These are phyloP conservation scores for Buathra laborator DNA, from an alignment of 2,888 invertebrate genomes.

Conservation along the genomic window DNA sequence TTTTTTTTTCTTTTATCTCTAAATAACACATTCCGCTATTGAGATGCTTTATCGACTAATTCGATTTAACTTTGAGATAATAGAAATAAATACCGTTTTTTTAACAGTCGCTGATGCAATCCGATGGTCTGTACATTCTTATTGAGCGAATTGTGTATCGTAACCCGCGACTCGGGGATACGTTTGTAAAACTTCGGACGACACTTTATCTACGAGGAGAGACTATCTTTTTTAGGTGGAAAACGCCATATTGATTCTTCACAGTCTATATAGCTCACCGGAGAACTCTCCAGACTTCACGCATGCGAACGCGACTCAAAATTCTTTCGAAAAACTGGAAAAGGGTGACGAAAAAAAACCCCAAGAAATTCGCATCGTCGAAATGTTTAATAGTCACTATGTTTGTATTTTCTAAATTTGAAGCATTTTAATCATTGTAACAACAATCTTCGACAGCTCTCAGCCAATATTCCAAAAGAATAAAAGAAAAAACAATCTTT, in stretches of 20 bases:
- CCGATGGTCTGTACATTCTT: neutral
- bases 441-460: conserved; percentile 41
- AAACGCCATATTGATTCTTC: conserved; percentile 30
- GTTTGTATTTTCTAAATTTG: conserved; percentile 57
- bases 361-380: neutral
- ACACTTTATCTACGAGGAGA: too few relatives aligned
- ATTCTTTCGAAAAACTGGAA: neutral
- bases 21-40: neutral
- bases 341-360: too few relatives aligned
- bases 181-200: too few relatives aligned
- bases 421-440: conserved; percentile 46
- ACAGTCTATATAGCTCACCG: neutral
- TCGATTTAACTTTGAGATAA: neutral
- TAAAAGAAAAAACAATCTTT: conserved; percentile 4
- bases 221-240: too few relatives aligned
- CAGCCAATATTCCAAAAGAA: conserved; percentile 8
- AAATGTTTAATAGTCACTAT: conserved; percentile 37
- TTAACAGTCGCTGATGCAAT: neutral
- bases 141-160: too few relatives aligned
- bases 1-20: neutral
- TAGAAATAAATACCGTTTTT: neutral
- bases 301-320: neutral
- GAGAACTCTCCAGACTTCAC: neutral
- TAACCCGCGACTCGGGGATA: too few relatives aligned
- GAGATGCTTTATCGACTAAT: neutral